phyloP scores from a whole-genome alignment of 1,140 invertebrate genomes.

The Phenacoccus solenopsis region DNA sequence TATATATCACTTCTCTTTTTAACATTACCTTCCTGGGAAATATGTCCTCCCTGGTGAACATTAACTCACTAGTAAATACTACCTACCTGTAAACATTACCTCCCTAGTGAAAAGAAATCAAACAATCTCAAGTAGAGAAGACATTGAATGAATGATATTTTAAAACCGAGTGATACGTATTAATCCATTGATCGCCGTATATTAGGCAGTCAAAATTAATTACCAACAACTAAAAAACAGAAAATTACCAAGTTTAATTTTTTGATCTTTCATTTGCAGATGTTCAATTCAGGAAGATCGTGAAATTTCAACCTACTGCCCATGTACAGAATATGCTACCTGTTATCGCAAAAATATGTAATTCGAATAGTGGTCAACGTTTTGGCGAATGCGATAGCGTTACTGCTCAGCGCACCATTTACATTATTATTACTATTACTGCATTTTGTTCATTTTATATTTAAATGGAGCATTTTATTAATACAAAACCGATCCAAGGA shows the following conservation, averaged over 20 bases:
- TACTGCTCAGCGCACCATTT: constrained; percentile 2
- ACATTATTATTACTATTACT: background rate
- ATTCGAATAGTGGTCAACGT: background rate
- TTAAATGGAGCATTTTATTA: background rate
- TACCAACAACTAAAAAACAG: background rate
- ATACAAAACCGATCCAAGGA: background rate
- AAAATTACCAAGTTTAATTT: background rate
- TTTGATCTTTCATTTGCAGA: background rate
- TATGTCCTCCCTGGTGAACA: no score
- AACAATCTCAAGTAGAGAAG: background rate
- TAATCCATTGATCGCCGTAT: no score
- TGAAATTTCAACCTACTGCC: background rate
- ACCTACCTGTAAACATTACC: no score
- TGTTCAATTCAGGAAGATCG: background rate
- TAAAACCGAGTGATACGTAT: no score
- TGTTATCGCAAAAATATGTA: constrained; percentile 2
- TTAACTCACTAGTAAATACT: no score
- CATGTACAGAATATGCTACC: constrained; percentile 13
- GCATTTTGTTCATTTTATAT: background rate
- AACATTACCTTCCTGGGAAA: no score
- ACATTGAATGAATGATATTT: background rate
- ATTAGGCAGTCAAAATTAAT: no score
- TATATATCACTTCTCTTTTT: no score
- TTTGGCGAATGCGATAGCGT: background rate
- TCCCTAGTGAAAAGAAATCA: no score